Evolutionary conservation across 2,113 vertebrate genomes (phyloP), one percentile per base, ranked within the genome.

Genomic region (Lampris megalopsis): DNA sequence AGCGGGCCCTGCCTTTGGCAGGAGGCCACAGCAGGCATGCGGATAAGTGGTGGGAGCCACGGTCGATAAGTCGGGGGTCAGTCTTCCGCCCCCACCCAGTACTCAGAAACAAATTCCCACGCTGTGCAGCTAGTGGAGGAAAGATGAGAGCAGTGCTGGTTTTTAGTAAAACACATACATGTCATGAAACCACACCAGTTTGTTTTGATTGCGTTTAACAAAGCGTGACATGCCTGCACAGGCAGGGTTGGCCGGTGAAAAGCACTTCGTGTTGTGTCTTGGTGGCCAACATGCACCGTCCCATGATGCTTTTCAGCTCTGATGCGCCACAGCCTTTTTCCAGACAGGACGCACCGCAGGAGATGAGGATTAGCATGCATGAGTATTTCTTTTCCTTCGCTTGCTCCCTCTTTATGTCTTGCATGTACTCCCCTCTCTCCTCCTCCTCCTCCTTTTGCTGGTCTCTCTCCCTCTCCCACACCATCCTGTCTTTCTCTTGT

Each of bases 31-130:
- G 66, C 49, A 62, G 62, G 65, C 80, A 74, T 65, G 65, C 67
- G 82, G 79, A 80, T 85, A 71, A 67, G 66, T 45, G 43, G 73
- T 63, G 59, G 3, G 64, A 75, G 73, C 9, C 9, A 49, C 0
- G 75, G 68, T 88, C 75, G 80, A 86, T 91, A 85, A 86, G 84
- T 86, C 80, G 0, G 68, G 24, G 88, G 88, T 91, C 90, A 77
- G 66, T 38, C 72, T 77, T 53, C 84, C 85, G 71, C 75, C 86
- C 75, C 77, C 80, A 13, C 71, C 82, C 54, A 4, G 0, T 8
- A n/a, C 80, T 81, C 68, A 50, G 57, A 73, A 78, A 87, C 63
- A 56, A 7, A 74, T 93, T 93, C 89, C 89, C 87, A 87, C 78
- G 84, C 89, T 91, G 66, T 82, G 73, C 69, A 82, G 49, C 77